Evolutionary conservation across 2,113 vertebrate species (phyloP).

Genomic region (Hirundichthys speculiger): DNA sequence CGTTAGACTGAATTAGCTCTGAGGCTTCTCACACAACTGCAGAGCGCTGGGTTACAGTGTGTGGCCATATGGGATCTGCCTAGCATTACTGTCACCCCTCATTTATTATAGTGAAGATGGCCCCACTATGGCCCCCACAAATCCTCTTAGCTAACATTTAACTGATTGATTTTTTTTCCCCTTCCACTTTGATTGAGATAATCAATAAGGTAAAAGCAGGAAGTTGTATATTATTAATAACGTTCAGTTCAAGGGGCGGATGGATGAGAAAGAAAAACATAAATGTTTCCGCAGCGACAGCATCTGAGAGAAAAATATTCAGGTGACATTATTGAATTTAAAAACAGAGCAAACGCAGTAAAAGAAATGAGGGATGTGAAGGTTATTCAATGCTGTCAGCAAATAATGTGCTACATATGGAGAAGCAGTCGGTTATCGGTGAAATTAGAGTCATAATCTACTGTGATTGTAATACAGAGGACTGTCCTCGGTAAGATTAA

Average conservation of each 20-base stretch:
- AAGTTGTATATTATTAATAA: constrained; percentile 65
- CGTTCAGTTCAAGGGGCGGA: constrained; percentile 26
- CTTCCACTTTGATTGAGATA: constrained; percentile 56
- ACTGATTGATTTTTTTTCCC: constrained; percentile 67
- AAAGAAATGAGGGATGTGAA: constrained; percentile 29
- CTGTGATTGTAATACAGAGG: constrained; percentile 10
- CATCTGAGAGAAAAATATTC: constrained; percentile 52
- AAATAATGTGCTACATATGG: constrained; percentile 32
- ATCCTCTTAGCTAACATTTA: constrained; percentile 78
- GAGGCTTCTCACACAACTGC: constrained; percentile 18
- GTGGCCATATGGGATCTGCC: constrained; percentile 66
- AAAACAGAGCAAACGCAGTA: constrained; percentile 42
- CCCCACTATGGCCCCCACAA: constrained; percentile 53
- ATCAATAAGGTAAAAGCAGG: constrained; percentile 65
- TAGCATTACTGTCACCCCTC: constrained; percentile 74
- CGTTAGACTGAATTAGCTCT: constrained; percentile 56
- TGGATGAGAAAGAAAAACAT: constrained; percentile 43
- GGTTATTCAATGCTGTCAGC: constrained; percentile 27
- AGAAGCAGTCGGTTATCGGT: constrained; percentile 2
- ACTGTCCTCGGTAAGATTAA: constrained; percentile 28
- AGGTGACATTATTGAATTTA: constrained; percentile 51
- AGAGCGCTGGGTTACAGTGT: constrained; percentile 51
- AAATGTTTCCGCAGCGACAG: constrained; percentile 58
- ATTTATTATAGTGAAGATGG: constrained; percentile 62
- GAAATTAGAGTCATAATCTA: constrained; percentile 15